A percentile compares a stretch with the other conserved stretches of the same genome.
These are phyloP conservation scores for Macrotus californicus DNA, from an alignment of 2,113 vertebrate genomes.

Conservation along the genomic window DNA sequence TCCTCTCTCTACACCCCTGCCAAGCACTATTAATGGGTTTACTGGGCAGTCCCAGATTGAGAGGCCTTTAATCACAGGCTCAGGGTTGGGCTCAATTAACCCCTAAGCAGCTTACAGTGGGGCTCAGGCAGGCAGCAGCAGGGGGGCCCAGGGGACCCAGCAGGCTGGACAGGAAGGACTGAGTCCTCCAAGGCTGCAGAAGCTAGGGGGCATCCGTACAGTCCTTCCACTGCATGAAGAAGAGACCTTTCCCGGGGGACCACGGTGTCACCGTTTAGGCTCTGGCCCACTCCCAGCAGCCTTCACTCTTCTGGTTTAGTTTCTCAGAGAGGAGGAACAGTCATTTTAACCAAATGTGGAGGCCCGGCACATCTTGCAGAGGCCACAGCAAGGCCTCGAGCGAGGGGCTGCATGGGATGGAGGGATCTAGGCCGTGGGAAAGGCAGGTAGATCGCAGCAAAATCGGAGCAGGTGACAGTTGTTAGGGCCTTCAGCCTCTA, in stretches of 20 bases:
- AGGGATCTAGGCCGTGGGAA: background rate
- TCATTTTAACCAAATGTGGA: background rate
- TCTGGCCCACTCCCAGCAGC: background rate
- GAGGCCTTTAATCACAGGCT: constrained; percentile 44
- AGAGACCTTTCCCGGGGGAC: background rate
- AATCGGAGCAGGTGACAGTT: background rate
- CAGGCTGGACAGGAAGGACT: background rate
- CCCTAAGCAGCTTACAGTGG: constrained; percentile 56
- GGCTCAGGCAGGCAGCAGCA: background rate
- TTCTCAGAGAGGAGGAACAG: background rate
- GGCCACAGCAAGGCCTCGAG: background rate
- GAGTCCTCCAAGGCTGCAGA: background rate
- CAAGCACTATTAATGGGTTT: constrained; percentile 53
- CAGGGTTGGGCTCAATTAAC: constrained; percentile 51
- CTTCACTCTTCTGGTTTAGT: background rate
- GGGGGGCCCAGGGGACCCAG: background rate
- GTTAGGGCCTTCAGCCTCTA: background rate
- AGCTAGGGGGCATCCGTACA: background rate
- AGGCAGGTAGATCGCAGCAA: background rate
- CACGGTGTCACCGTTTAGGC: background rate
- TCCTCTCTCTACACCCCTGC: background rate
- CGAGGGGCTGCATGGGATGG: background rate
- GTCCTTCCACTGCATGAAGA: background rate
- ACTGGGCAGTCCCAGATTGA: constrained; percentile 18
- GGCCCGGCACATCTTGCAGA: background rate